Base-by-base conservation (phyloP, 2,797 vertebrate genomes). In the Lates japonicus region DNA sequence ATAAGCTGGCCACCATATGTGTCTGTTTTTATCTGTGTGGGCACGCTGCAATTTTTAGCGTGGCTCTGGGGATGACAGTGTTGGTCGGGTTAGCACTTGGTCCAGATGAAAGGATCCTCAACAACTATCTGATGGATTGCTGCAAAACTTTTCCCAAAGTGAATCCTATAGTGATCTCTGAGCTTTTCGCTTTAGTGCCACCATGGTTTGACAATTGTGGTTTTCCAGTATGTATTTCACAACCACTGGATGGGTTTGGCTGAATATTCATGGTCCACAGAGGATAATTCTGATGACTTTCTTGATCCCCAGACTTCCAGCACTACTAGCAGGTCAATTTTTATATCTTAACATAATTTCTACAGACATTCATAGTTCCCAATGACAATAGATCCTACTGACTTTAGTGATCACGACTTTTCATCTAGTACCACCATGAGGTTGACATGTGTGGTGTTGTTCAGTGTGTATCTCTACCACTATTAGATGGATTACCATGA, bases 1-100 rank as follows among this genome's bases (percentile, higher is more conserved):
- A 69, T 64, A 76, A 73, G 58, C 64, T 76, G 76, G 59, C 29
- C 57, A 52, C 75, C 80, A 80, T 74, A 61, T 73, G 72, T 62
- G 71, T 72, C 52, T 55, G 46, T 59, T 64, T 51, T 25, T 62
- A 39, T 80, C 29, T 51, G 83, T 66, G 88, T 88, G 76, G 82
- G 81, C 76, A 64, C 0, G 42, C 9, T 59, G 75, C 65, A 54
- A 13, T 20, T 74, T 76, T 73, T 64, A 2, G 46, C 54, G 22
- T 8, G 41, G 52, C 76, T 84, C 46, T 4, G 8, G 57, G 61
- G 52, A 83, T 29, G 20, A 7, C 14, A 20, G 19, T 62, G 35
- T 66, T 44, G 41, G 25, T 29, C 63, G 37, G 19, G 35, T 9
- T 48, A 25, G 20, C 54, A 62, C 60, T 49, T 41, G 19, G 44